Evolutionary conservation across 2,113 vertebrate genomes (phyloP).

Genomic region (Coryphaenoides rupestris): DNA sequence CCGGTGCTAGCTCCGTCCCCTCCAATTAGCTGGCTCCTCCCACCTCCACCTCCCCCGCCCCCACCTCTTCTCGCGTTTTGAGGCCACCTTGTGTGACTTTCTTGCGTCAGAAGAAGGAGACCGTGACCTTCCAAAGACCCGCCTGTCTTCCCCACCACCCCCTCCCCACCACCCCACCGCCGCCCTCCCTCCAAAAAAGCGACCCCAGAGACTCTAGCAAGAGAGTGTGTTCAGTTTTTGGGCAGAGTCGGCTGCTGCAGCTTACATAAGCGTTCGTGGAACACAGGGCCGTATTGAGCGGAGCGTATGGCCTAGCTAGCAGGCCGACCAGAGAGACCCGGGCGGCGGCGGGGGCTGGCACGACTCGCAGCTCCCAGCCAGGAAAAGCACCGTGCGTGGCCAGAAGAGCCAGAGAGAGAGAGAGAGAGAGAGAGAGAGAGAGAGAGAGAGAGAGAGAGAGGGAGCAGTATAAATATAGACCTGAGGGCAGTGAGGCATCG

Average conservation of each 20-base stretch:
- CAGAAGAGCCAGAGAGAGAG: conserved; percentile 66
- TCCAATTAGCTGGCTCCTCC: conserved; percentile 34
- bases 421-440: too few species aligned
- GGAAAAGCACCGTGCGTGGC: conserved; percentile 70
- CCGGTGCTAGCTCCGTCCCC: conserved; percentile 29
- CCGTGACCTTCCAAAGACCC: neutral
- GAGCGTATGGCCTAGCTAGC: conserved; percentile 20
- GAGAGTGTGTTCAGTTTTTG: conserved; percentile 20
- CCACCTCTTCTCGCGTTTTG: neutral
- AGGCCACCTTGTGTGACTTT: neutral
- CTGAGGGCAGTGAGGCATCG: conserved; percentile 32
- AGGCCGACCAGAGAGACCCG: conserved; percentile 20
- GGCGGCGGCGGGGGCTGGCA: conserved; percentile 32
- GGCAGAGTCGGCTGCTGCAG: conserved; percentile 13
- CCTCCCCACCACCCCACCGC: neutral
- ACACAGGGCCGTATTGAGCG: conserved; percentile 28
- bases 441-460: too few species aligned
- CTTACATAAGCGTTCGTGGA: conserved; percentile 37
- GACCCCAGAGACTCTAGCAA: neutral
- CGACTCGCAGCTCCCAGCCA: conserved; percentile 58
- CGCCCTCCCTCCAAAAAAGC: neutral
- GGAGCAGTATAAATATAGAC: conserved; percentile 84
- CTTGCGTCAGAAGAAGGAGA: neutral
- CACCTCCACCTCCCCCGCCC: neutral
- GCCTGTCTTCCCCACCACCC: neutral